Evolutionary conservation across 2,113 vertebrate species (phyloP).

Genomic region (Chrysemys picta): DNA sequence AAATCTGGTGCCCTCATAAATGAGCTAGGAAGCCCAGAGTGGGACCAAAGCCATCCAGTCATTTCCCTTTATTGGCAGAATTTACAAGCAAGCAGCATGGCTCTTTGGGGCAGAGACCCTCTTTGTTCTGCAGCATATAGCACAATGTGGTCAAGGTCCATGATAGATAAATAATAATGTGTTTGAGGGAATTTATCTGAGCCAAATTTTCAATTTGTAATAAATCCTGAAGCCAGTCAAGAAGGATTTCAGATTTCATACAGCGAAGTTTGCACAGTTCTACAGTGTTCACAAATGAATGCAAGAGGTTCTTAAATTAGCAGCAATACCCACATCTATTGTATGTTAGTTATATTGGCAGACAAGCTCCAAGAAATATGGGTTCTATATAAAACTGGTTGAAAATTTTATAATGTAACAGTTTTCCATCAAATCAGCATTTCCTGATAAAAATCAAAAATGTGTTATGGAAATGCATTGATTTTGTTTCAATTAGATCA

Average conservation of each 20-base stretch:
- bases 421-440: too few relatives aligned
- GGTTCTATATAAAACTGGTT: neutral
- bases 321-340: neutral
- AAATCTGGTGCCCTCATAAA: neutral
- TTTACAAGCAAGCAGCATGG: neutral
- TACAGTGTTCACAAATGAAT: fast-evolving
- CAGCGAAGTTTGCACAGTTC: neutral
- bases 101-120: neutral
- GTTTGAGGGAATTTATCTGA: neutral
- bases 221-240: neutral
- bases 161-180: neutral
- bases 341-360: neutral
- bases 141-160: neutral
- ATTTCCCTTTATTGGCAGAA: neutral
- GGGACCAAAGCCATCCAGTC: neutral
- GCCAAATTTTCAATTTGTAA: neutral
- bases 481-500: too few relatives aligned
- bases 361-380: neutral
- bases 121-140: neutral
- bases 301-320: too few relatives aligned
- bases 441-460: too few relatives aligned
- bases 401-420: too few relatives aligned
- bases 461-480: too few relatives aligned
- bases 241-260: too few relatives aligned
- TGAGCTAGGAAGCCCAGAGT: neutral